Evolutionary conservation across 1,140 invertebrate species (phyloP).

Genomic region (Agrilus planipennis): DNA sequence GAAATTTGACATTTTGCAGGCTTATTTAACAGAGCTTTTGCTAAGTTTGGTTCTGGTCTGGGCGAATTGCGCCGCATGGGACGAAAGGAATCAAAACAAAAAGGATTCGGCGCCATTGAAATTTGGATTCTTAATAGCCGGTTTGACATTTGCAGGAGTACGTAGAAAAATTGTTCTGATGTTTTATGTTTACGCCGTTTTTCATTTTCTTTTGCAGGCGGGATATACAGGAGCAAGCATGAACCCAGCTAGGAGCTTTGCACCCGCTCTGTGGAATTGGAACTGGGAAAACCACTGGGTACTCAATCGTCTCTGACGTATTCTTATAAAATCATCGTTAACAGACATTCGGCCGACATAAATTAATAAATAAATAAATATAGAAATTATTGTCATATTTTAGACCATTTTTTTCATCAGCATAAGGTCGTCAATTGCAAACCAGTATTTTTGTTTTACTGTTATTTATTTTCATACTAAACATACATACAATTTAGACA

Average conservation of each 20-base stretch:
- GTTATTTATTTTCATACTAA: no score
- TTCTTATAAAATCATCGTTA: no score
- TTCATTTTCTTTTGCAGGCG: constrained; percentile 37
- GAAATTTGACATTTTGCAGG: constrained; percentile 25
- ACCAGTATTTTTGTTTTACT: no score
- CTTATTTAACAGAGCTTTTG: constrained; percentile 48
- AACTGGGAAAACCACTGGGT: constrained; percentile 64
- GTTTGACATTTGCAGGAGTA: constrained; percentile 45
- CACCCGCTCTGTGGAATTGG: constrained; percentile 58
- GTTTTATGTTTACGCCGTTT: no score
- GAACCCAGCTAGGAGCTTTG: constrained; percentile 71
- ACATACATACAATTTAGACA: no score
- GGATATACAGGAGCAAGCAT: constrained; percentile 64
- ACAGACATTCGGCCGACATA: no score
- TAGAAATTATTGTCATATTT: not conserved
- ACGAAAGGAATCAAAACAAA: constrained; percentile 42
- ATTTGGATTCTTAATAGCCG: constrained; percentile 48
- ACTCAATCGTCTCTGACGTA: constrained; percentile 19
- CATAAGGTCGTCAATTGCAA: not conserved
- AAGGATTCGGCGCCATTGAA: constrained; percentile 45
- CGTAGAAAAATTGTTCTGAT: constrained; percentile 22
- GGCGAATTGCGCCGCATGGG: constrained; percentile 50
- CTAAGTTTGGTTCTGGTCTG: constrained; percentile 47
- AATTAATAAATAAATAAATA: no score
- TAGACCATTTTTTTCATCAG: no score